These are phyloP conservation scores for Moxostoma hubbsi DNA, from an alignment of 2,797 vertebrate genomes.

Conservation along the genomic window DNA sequence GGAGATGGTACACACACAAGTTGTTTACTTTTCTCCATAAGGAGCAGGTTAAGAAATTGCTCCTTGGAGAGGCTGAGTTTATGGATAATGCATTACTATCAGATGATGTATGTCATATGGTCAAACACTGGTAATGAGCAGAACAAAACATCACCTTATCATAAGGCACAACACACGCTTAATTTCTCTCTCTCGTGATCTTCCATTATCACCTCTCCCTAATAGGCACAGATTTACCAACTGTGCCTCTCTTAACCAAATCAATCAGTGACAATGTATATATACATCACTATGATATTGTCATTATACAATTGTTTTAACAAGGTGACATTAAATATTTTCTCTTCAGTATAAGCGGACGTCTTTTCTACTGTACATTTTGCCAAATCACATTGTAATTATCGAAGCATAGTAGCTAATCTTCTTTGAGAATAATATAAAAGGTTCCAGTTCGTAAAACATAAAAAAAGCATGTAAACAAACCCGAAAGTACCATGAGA, in stretches of 20 bases:
- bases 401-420: slow-evolving; percentile 70
- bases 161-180: slow-evolving; percentile 42
- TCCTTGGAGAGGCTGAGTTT: slow-evolving; percentile 53
- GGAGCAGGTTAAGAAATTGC: slow-evolving; percentile 55
- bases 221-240: slow-evolving; percentile 23
- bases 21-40: slow-evolving; percentile 59
- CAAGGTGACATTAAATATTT: background rate
- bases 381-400: slow-evolving; percentile 72
- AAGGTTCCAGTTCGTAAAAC: slow-evolving; percentile 48
- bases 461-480: slow-evolving; percentile 75
- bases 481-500: slow-evolving; percentile 59
- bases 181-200: slow-evolving; percentile 1
- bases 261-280: background rate
- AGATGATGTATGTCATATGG: slow-evolving; percentile 49
- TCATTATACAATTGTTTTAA: background rate
- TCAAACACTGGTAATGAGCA: slow-evolving; percentile 55
- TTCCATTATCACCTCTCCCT: slow-evolving; percentile 3
- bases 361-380: slow-evolving; percentile 46
- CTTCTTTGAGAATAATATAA: slow-evolving; percentile 77
- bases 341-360: background rate
- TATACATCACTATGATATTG: background rate
- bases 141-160: slow-evolving; percentile 52
- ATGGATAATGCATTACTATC: slow-evolving; percentile 55
- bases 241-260: background rate
- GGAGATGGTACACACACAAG: slow-evolving; percentile 51